A percentile compares a stretch with the other conserved stretches of the same genome.
Evolutionary conservation across 1,140 invertebrate species (phyloP).

Genomic region (Mylabris phalerata): DNA sequence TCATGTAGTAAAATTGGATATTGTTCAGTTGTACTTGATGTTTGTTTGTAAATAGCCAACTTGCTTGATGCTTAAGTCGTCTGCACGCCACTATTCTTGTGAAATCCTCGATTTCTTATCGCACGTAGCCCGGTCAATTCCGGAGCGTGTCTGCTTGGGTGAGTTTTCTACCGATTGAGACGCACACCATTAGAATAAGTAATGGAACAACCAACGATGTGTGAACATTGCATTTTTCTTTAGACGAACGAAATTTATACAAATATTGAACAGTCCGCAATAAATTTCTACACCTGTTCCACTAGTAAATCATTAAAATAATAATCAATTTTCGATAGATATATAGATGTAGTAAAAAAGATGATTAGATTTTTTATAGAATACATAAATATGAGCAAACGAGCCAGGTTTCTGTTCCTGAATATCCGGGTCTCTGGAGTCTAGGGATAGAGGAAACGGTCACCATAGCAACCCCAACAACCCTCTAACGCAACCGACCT

Average conservation of each 20-base stretch:
- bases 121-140: conserved; percentile 33
- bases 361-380: conserved; percentile 18
- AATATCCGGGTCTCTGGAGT: conserved; percentile 23
- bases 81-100: conserved; percentile 9
- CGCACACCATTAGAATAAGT: conserved; percentile 34
- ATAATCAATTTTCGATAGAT: too few species aligned
- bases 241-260: too few species aligned
- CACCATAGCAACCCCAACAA: conserved; percentile 16
- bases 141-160: conserved; percentile 24
- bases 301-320: too few species aligned
- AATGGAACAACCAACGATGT: conserved; percentile 31
- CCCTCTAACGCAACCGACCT: conserved; percentile 15
- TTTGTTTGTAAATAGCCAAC: too few species aligned
- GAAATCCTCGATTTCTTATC: conserved; percentile 14
- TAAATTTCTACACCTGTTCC: too few species aligned
- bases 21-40: too few species aligned
- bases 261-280: too few species aligned
- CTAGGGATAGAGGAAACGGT: conserved; percentile 10
- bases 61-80: not conserved
- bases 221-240: conserved; percentile 21
- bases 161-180: conserved; percentile 28
- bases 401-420: conserved; percentile 18
- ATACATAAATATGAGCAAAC: conserved; percentile 19
- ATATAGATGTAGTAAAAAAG: not conserved
- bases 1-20: too few species aligned